phyloP scores from a whole-genome alignment of 2,113 vertebrate species.

The Erythrocercus mccallii region DNA sequence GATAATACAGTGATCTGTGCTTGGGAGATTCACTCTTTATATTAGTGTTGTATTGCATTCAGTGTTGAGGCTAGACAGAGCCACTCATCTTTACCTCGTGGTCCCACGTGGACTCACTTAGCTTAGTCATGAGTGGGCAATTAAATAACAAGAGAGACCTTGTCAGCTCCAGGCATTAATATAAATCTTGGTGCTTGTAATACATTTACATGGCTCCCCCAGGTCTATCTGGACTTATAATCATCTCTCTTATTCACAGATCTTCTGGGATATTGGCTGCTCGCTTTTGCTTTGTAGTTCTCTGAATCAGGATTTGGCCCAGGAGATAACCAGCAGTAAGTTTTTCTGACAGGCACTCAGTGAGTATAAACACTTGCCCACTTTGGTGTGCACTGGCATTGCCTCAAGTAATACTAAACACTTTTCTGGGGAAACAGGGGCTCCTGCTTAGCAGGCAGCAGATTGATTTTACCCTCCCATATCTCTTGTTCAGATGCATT shows the following conservation, averaged over 20 bases:
- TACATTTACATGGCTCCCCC: background rate
- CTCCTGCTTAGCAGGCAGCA: background rate
- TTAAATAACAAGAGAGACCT: slow-evolving; percentile 43
- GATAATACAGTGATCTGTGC: slow-evolving; percentile 39
- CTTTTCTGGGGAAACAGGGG: background rate
- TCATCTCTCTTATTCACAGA: background rate
- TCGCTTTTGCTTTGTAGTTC: background rate
- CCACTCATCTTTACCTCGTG: slow-evolving; percentile 14
- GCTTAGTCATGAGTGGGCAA: slow-evolving; percentile 33
- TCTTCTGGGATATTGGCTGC: background rate
- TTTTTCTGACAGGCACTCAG: background rate
- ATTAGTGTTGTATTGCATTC: slow-evolving; percentile 6
- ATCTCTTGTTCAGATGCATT: background rate
- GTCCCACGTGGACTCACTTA: slow-evolving; percentile 2
- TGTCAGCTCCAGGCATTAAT: slow-evolving; percentile 43
- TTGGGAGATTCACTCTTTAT: slow-evolving; percentile 4
- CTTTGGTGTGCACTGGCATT: background rate
- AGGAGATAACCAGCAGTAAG: background rate
- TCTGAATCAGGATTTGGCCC: background rate
- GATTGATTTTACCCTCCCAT: background rate
- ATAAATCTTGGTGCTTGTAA: slow-evolving; percentile 31
- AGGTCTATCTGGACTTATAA: background rate
- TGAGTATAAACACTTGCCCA: background rate
- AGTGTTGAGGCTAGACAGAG: background rate
- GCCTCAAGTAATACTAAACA: background rate